Evolutionary conservation across 2,888 invertebrate genomes (phyloP).

Genomic region (Spialia ferax): DNA sequence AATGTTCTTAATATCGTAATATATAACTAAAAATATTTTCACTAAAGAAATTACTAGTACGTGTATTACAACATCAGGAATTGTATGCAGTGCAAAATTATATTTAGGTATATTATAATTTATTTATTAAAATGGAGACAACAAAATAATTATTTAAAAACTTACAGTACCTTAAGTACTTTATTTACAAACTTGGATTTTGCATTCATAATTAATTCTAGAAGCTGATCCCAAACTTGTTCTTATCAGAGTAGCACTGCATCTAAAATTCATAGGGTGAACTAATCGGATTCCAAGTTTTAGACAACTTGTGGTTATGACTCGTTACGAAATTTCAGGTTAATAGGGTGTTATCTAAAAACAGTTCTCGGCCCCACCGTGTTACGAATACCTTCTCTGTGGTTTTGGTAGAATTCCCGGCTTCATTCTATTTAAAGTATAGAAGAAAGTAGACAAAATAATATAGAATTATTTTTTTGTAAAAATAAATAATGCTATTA

Average conservation of each 20-base stretch:
- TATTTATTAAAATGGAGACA: too few relatives aligned
- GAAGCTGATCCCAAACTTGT: neutral
- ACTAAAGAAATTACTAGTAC: too few relatives aligned
- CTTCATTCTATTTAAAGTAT: neutral
- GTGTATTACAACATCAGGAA: too few relatives aligned
- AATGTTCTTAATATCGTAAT: too few relatives aligned
- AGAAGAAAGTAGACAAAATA: neutral
- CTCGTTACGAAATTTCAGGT: neutral
- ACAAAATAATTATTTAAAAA: too few relatives aligned
- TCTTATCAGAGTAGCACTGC: neutral
- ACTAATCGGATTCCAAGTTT: conserved; percentile 4
- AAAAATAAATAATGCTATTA: too few relatives aligned
- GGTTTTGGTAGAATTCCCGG: neutral
- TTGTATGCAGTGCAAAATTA: too few relatives aligned
- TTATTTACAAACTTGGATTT: conserved; percentile 1
- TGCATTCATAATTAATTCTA: neutral
- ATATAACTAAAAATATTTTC: too few relatives aligned
- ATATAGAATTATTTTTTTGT: neutral
- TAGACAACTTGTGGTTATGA: neutral
- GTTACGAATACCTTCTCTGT: neutral
- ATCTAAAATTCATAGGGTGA: neutral
- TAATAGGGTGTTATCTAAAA: conserved; percentile 2
- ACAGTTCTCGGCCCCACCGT: neutral
- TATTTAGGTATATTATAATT: too few relatives aligned
- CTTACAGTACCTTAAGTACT: too few relatives aligned